Evolutionary conservation across 2,888 invertebrate genomes (phyloP), one percentile per base, ranked within the genome.

Genomic region (Orgyia antiqua): DNA sequence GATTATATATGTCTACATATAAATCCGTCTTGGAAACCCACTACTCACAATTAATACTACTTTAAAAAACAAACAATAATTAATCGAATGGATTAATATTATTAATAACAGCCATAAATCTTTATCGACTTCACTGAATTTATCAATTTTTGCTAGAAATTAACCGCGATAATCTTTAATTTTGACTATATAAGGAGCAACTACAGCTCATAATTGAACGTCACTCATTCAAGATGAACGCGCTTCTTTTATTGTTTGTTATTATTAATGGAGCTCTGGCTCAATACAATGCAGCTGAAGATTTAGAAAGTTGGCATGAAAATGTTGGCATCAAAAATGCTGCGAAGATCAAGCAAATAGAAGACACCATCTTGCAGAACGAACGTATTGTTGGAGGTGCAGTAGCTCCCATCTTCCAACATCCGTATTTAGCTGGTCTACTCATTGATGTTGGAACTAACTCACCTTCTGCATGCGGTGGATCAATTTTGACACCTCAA

Each of bases 381-480:
- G 23, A 10, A 2, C 70, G 62, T 1, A 78, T 79, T 15, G 77
- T 79, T 2, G 79, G 79, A 27, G 79, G 79, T 23, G 36, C 50
- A 2, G 33, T 77, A 8, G 76, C 79, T 2, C 62, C 70, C 0
- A 25, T 65, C 18, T 44, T 68, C 27, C 58, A 62, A 12, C 76
- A 78, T 33, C 77, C 78, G 0, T 76, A 78, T 36, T 55, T 79
- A 13, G 79, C 68, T 1, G 79, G 79, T 3, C 35, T 80, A 1
- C 51, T 78, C 10, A 70, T 80, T 13, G 70, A 76, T 20, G 36
- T 62, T 20, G 77, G 74, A 9, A 30, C 63, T 2, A 9, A 39
- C 1, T 44, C 57, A 1, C 68, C 64, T 4, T 72, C 77, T 1
- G 75, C 71, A 0, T 80, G 79, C 29, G 80, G 80, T 4, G 78